Evolutionary conservation across 2,888 invertebrate genomes (phyloP), one percentile per base, ranked within the genome.

Genomic region (Acanthosepion lycidas): DNA sequence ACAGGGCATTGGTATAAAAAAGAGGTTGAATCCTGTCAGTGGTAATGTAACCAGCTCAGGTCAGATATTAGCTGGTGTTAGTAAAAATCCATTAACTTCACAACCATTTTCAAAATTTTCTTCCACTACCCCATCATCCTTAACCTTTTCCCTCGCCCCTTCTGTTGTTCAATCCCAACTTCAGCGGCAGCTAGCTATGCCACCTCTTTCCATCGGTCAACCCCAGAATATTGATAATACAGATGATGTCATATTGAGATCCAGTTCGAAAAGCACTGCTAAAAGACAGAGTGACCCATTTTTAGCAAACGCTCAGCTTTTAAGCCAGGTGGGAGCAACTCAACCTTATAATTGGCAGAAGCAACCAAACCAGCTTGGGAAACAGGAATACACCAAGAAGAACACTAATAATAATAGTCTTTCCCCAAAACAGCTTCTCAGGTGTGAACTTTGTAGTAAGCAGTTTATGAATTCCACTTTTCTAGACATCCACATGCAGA

Each of bases 151-250:
- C 12, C 78, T n/a, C n/a, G 33, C 12, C 33, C 78, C 78, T 15
- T 6, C 59, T 59, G 59, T 23, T 59, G 59, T 59, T 23, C n/a
- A 18, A 78, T 78, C 78, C n/a, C n/a, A n/a, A 78, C 78, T 78
- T 78, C 78, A 78, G 78, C 78, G n/a, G 78, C 78, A 78, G 78
- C 78, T 78, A 78, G 78, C 78, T n/a, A 78, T 78, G 78, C 78
- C 78, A 4, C 78, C 78, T 78, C 78, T 78, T 78, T n/a, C 78
- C n/a, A 18, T 78, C 12, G 33, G 33, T n/a, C 78, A 15, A n/a
- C 78, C 33, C 18, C 78, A n/a, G n/a, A 78, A 78, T n/a, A 78
- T 18, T 0, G n/a, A 78, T 5, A 78, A 78, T n/a, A n/a, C 78
- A 78, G n/a, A 33, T n/a, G 78, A 78, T 33, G n/a, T 78, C n/a